Base-by-base conservation (phyloP, 2,113 vertebrate species). In the Oncorhynchus mykiss region DNA sequence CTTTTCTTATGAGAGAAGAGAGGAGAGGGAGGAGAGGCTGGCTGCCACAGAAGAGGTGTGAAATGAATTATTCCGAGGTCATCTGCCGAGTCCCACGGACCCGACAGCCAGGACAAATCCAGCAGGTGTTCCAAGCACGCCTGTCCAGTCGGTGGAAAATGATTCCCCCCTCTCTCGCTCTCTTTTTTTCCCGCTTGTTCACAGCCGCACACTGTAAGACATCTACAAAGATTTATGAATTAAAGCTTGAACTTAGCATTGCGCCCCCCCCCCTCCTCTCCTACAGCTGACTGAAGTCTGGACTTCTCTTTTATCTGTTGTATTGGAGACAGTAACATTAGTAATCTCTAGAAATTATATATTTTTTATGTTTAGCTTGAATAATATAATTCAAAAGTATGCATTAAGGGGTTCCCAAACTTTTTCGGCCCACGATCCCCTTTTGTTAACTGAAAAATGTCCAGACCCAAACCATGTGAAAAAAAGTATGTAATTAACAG, bases 191-290 rank as follows among this genome's bases (percentile, higher is more conserved):
- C 39, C 8, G 2, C 39, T 75, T 75, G 64, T 81, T 82, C 85
- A 71, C 71, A 73, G 83, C 67, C 22, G 14, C 80, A 76, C 77
- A 68, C 77, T 71, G 71, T 74, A 80, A 83, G 51, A 82, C 82
- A 73, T 82, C 78, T 75, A 45, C 79, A 76, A 80, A 86, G 78
- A 87, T 84, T 83, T 85, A 82, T 85, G 84, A 87, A 91, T 91
- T 86, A 87, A 87, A 90, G 81, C 79, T 83, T 82, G 83, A 90
- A 86, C 80, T 80, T 72, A 66, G 71, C 65, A 73, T 84, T 71
- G 11, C 22, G 7, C 78, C 18, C 16, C 12, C 81, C 39, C 65
- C 69, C 64, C 81, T 45, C 78, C 69, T 77, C 71, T 68, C 82
- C 77, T 83, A 83, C 80, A 73, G 83, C 64, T 45, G 39, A 45